Evolutionary conservation across 1,140 invertebrate genomes (phyloP).

Genomic region (Dendrolimus kikuchii): DNA sequence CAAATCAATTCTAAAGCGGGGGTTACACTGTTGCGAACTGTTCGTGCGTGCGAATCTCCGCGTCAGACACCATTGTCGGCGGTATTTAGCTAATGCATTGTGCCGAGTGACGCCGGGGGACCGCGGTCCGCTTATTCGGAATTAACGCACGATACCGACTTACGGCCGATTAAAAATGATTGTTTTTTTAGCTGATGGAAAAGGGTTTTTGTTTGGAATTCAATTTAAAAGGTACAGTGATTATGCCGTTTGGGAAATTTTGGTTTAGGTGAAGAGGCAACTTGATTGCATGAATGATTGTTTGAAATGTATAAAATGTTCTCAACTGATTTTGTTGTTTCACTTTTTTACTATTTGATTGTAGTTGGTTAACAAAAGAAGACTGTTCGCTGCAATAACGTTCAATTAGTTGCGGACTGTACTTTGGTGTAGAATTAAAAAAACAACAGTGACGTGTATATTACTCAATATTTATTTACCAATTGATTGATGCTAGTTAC

Average conservation of each 20-base stretch:
- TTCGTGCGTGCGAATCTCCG: conserved; percentile 34
- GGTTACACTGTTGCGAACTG: conserved; percentile 27
- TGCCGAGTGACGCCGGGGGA: conserved; percentile 17
- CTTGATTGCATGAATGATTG: too few species aligned
- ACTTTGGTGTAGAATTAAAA: too few species aligned
- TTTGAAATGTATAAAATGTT: too few species aligned
- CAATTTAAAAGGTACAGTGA: conserved; percentile 2
- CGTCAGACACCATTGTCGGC: conserved; percentile 32
- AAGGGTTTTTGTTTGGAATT: conserved; percentile 6
- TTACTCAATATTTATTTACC: too few species aligned
- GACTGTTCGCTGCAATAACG: too few species aligned
- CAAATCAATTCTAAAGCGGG: conserved; percentile 20
- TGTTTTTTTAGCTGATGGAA: conserved; percentile 16
- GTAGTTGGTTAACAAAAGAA: too few species aligned
- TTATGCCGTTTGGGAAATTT: not conserved
- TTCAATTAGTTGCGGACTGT: too few species aligned
- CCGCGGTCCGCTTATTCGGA: not conserved
- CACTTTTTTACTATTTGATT: too few species aligned
- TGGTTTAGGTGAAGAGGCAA: too few species aligned
- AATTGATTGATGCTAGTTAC: too few species aligned
- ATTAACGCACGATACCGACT: not conserved
- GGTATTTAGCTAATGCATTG: conserved; percentile 34
- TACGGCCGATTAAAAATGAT: conserved; percentile 26
- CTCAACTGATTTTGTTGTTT: too few species aligned
- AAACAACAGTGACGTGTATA: too few species aligned